phyloP scores from a whole-genome alignment of 2,113 vertebrate species.

The Corydoras maculifer region DNA sequence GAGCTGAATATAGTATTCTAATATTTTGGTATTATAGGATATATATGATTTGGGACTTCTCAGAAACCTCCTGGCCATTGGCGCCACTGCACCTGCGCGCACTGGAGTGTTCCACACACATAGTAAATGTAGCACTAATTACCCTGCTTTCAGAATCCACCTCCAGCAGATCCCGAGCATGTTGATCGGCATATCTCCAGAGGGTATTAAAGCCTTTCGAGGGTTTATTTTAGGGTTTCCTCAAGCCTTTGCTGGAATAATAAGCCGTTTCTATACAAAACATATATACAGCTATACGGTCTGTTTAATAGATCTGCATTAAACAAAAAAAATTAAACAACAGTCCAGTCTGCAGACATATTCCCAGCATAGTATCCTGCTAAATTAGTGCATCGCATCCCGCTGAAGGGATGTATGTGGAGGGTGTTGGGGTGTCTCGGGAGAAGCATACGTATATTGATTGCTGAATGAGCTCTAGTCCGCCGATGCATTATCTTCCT shows the following conservation, averaged over 20 bases:
- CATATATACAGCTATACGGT: too few species aligned
- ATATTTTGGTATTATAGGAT: not conserved
- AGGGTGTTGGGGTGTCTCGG: not conserved
- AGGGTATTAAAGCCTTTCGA: too few species aligned
- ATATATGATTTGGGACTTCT: slow-evolving; percentile 15
- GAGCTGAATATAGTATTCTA: not conserved
- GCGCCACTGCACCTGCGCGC: slow-evolving; percentile 30
- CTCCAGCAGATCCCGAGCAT: too few species aligned
- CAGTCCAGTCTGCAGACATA: too few species aligned
- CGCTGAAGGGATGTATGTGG: not conserved
- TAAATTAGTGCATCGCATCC: not conserved
- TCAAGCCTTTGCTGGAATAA: too few species aligned
- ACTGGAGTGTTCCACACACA: not conserved
- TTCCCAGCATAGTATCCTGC: not conserved
- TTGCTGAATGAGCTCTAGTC: not conserved
- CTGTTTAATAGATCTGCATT: too few species aligned
- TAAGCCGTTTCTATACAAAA: too few species aligned
- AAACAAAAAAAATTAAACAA: too few species aligned
- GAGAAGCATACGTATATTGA: slow-evolving; percentile 4
- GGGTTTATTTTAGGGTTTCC: too few species aligned
- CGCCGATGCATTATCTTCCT: not conserved
- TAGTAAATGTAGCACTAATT: not conserved
- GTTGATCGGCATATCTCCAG: too few species aligned
- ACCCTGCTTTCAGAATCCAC: too few species aligned
- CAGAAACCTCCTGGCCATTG: slow-evolving; percentile 29